phyloP scores from a whole-genome alignment of 2,797 vertebrate genomes.

The Syndactyla subalaris region DNA sequence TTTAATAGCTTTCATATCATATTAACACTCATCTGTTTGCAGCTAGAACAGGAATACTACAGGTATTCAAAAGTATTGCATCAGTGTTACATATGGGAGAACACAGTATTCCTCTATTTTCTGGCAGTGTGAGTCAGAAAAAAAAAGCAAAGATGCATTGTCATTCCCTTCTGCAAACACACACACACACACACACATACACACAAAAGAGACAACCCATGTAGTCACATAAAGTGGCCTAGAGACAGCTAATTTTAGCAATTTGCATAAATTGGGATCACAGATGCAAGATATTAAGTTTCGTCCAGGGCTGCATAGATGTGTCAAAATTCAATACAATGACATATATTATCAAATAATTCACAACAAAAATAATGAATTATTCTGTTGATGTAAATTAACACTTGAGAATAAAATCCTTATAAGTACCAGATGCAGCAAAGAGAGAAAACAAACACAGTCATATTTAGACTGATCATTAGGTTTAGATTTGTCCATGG shows the following conservation, averaged over 20 bases:
- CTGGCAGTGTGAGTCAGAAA: not conserved
- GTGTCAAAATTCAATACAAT: not conserved
- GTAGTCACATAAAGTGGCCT: not conserved
- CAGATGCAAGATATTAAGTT: not conserved
- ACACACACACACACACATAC: not conserved
- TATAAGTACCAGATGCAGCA: slow-evolving; percentile 30
- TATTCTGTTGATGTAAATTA: slow-evolving; percentile 31
- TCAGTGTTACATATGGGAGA: not conserved
- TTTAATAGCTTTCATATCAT: not conserved
- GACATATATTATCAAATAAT: not conserved
- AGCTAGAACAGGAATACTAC: not conserved
- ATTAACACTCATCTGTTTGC: not conserved
- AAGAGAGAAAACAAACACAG: not conserved
- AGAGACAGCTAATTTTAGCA: not conserved
- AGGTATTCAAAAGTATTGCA: not conserved
- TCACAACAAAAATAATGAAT: slow-evolving; percentile 22
- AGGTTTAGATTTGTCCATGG: not conserved
- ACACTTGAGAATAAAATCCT: not conserved
- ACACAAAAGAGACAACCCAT: not conserved
- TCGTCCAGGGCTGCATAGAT: not conserved
- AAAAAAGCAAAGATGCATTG: not conserved
- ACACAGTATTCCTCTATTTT: not conserved
- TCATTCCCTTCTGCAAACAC: not conserved
- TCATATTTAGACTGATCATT: not conserved
- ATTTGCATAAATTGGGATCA: slow-evolving; percentile 1